Conservation (phyloP, 2,113 vertebrate genomes). For the Thryonomys swinderianus region DNA sequence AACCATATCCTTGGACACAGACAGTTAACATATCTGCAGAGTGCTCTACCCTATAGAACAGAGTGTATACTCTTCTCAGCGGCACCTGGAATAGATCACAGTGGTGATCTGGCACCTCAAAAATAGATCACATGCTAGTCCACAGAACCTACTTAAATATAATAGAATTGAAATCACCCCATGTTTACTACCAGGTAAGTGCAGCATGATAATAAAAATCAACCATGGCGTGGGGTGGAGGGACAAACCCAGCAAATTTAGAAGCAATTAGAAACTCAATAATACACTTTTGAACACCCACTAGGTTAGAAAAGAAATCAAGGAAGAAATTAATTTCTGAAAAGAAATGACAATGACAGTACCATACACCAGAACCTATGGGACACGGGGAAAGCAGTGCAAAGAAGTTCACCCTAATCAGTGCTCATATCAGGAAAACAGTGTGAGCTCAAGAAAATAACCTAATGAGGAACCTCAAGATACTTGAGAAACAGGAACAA, state of each 20-base stretch:
- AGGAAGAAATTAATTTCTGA: neutral
- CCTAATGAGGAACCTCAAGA: neutral
- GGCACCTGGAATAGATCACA: neutral
- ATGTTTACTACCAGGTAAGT: neutral
- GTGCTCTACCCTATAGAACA: neutral
- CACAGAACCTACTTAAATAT: neutral
- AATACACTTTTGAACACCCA: neutral
- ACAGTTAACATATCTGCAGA: neutral
- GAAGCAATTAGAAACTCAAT: neutral
- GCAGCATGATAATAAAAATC: neutral
- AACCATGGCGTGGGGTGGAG: neutral
- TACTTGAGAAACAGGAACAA: neutral
- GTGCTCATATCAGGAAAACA: neutral
- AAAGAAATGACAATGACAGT: neutral
- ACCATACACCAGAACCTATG: neutral
- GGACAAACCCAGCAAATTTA: neutral
- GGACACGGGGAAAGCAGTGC: neutral
- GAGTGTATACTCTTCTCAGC: neutral
- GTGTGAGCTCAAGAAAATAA: neutral
- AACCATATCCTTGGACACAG: neutral
- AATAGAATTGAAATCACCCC: neutral
- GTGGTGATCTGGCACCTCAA: no score
- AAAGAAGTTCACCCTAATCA: neutral
- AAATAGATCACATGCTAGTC: neutral
- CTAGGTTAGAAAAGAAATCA: no score